These are phyloP conservation scores for Chelonoidis abingdonii DNA, from an alignment of 2,113 vertebrate genomes.

Conservation along the genomic window DNA sequence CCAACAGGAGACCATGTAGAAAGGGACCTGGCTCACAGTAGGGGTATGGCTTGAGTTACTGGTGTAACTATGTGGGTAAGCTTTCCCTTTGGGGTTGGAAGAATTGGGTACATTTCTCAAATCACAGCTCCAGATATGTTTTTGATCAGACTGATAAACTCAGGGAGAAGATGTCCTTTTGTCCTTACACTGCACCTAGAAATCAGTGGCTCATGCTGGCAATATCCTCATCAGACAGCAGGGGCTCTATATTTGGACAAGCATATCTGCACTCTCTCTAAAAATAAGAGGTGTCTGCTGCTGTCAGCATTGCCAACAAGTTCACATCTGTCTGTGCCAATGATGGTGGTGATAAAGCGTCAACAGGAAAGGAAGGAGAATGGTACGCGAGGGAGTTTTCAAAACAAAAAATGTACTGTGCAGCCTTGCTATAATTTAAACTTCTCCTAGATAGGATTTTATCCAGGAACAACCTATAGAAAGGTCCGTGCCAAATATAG, in stretches of 20 bases:
- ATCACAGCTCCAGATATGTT: background rate
- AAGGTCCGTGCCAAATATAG: background rate
- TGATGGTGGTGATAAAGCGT: background rate
- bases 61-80: background rate
- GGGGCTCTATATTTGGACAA: background rate
- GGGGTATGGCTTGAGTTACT: background rate
- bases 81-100: background rate
- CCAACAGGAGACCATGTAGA: background rate
- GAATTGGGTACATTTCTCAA: background rate
- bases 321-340: background rate
- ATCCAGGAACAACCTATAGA: background rate
- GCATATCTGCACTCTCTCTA: background rate
- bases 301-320: background rate
- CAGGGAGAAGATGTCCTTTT: background rate
- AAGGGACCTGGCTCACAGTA: background rate
- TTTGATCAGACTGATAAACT: background rate
- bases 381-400: background rate
- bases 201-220: background rate
- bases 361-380: background rate
- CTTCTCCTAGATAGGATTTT: background rate
- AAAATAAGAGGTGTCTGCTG: background rate
- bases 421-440: background rate
- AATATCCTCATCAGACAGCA: background rate
- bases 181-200: background rate
- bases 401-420: background rate